Conservation (phyloP, 2,888 invertebrate genomes). For the Euphydryas editha region DNA sequence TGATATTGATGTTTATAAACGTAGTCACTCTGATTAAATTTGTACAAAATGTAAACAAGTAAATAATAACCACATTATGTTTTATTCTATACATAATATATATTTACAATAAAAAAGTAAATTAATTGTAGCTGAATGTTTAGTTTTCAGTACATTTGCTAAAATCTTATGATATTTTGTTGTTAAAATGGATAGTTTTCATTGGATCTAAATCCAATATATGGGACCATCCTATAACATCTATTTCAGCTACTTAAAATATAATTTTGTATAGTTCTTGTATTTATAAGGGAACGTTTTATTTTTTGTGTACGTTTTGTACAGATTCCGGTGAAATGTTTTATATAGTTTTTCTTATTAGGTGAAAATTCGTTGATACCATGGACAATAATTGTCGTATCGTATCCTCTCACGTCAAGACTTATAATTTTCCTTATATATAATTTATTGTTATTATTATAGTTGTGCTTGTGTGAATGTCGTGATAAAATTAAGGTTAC, state of each 20-base stretch:
- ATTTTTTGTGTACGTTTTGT: background rate
- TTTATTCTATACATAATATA: background rate
- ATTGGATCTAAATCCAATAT: no score
- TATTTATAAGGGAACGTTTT: no score
- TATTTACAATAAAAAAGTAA: background rate
- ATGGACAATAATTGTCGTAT: conserved; percentile 25
- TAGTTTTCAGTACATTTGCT: no score
- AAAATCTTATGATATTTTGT: no score
- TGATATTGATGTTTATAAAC: conserved; percentile 22
- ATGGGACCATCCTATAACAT: no score
- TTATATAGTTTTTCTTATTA: background rate
- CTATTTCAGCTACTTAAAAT: no score
- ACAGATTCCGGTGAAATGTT: conserved; percentile 1
- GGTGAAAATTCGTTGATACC: conserved; percentile 16
- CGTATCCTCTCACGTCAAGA: conserved; percentile 12
- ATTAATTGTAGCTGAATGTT: no score
- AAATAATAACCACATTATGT: background rate
- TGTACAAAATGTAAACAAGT: conserved; percentile 2
- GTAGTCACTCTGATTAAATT: background rate
- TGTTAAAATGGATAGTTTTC: no score
- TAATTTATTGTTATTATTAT: conserved; percentile 5
- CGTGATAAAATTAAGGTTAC: conserved; percentile 10
- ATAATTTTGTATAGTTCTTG: no score
- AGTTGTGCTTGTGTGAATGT: conserved; percentile 1
- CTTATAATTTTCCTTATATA: conserved; percentile 1